phyloP scores from a whole-genome alignment of 2,888 invertebrate genomes.

The Amphimallon solstitiale region DNA sequence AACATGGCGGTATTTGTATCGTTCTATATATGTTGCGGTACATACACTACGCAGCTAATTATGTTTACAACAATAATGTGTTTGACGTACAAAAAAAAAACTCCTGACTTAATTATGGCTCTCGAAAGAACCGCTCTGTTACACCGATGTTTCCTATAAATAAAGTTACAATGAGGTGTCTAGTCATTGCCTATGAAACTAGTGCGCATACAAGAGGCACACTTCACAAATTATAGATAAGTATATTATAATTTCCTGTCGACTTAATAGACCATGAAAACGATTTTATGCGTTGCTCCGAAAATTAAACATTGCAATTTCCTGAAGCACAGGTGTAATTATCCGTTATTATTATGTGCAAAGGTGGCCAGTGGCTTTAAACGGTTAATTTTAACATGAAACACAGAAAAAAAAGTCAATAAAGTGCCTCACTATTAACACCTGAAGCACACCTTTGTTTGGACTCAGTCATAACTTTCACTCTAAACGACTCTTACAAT shows the following conservation, averaged over 20 bases:
- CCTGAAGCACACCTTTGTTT: too few relatives aligned
- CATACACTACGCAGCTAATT: constrained; percentile 18
- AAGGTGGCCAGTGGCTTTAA: too few relatives aligned
- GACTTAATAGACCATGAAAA: constrained; percentile 52
- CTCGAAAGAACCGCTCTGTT: constrained; percentile 17
- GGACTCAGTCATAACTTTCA: too few relatives aligned
- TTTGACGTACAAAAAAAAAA: constrained; percentile 11
- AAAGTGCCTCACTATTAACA: too few relatives aligned
- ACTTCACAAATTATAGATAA: constrained; percentile 37
- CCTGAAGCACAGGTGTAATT: constrained; percentile 30
- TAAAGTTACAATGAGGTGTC: constrained; percentile 21
- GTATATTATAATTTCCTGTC: constrained; percentile 44
- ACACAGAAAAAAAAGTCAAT: too few relatives aligned
- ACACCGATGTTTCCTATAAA: constrained; percentile 26
- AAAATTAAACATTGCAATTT: constrained; percentile 36
- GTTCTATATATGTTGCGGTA: too few relatives aligned
- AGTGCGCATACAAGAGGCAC: constrained; percentile 31
- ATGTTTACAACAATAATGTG: constrained; percentile 19
- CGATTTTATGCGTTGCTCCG: constrained; percentile 41
- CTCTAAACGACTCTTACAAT: too few relatives aligned
- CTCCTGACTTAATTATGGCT: constrained; percentile 25
- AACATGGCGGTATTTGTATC: too few relatives aligned
- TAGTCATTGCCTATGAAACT: constrained; percentile 17
- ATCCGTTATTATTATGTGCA: constrained; percentile 29
- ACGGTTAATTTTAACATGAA: too few relatives aligned